These are phyloP conservation scores for Drosophila incognita DNA, from an alignment of 2,888 invertebrate genomes.

Conservation along the genomic window DNA sequence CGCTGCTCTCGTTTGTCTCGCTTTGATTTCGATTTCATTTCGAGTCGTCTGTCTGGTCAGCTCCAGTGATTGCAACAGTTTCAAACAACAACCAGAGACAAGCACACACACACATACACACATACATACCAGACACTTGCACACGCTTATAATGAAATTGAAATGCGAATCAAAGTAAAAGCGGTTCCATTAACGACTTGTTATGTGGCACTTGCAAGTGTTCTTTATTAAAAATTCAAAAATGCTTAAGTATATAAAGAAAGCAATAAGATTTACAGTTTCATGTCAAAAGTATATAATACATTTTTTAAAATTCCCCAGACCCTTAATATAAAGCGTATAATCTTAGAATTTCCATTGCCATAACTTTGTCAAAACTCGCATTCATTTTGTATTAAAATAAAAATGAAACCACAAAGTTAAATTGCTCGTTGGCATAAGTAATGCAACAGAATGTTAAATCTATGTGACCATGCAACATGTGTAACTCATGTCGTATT, in stretches of 20 bases:
- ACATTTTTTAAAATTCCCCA: neutral
- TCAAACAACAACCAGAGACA: constrained; percentile 19
- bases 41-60: constrained; percentile 62
- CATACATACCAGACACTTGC: constrained; percentile 1
- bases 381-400: neutral
- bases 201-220: constrained; percentile 29
- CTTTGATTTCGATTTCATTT: constrained; percentile 76
- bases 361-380: neutral
- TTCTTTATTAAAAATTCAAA: constrained; percentile 25
- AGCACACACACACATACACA: constrained; percentile 18
- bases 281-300: neutral
- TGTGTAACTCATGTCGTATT: constrained; percentile 73
- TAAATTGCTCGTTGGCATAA: constrained; percentile 13
- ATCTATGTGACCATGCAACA: constrained; percentile 34
- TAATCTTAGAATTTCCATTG: no score
- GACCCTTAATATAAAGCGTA: no score
- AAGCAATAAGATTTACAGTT: neutral
- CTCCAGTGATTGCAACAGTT: constrained; percentile 68
- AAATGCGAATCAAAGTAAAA: constrained; percentile 59
- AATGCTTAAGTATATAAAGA: neutral
- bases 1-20: constrained; percentile 69
- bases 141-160: constrained; percentile 53
- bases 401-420: neutral
- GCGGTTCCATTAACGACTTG: constrained; percentile 46
- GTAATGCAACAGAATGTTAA: constrained; percentile 19